Conservation (phyloP, 2,888 invertebrate species). For the Nudaria mundana region DNA sequence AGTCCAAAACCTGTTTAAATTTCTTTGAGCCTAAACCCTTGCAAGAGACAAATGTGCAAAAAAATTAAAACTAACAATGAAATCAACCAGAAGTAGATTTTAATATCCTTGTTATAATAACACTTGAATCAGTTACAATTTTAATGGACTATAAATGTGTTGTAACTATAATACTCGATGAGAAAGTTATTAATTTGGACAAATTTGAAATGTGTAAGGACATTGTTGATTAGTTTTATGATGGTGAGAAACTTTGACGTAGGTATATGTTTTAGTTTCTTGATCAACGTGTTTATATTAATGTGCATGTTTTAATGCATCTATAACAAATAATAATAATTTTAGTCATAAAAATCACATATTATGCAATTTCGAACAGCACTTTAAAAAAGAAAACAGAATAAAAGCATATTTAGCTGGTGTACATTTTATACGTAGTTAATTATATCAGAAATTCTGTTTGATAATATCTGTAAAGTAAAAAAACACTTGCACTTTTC, state of each 20-base stretch:
- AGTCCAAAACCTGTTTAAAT: slow-evolving; percentile 54
- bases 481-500: no score
- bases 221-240: slow-evolving; percentile 27
- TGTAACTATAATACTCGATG: slow-evolving; percentile 56
- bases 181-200: slow-evolving; percentile 67
- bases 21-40: slow-evolving; percentile 40
- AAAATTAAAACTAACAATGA: slow-evolving; percentile 62
- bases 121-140: slow-evolving; percentile 60
- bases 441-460: no score
- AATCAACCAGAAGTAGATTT: slow-evolving; percentile 65
- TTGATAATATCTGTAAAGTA: no score
- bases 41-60: slow-evolving; percentile 59
- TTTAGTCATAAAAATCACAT: background rate
- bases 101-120: slow-evolving; percentile 61
- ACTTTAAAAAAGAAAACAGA: background rate
- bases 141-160: slow-evolving; percentile 66
- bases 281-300: slow-evolving; percentile 32
- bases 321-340: background rate
- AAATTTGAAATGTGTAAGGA: slow-evolving; percentile 41
- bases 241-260: slow-evolving; percentile 50
- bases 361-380: background rate
- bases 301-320: background rate
- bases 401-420: background rate
- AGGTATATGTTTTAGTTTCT: slow-evolving; percentile 36
- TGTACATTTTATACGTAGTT: no score